Evolutionary conservation across 2,113 vertebrate species (phyloP).

Genomic region (Anguilla japonica): DNA sequence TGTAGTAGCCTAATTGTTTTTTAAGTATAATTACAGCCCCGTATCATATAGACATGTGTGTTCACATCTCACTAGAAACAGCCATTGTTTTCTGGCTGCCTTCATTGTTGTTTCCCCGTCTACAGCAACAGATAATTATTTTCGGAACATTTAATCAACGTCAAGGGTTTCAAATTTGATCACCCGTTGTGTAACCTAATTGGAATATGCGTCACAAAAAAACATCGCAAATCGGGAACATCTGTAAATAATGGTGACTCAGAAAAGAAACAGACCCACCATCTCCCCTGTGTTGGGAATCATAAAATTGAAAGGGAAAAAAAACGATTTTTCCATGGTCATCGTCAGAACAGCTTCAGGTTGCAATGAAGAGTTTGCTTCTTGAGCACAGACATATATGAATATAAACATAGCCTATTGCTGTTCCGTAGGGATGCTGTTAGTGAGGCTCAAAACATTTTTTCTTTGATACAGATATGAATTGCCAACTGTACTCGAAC

Average conservation of each 20-base stretch:
- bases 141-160: not conserved
- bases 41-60: not conserved
- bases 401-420: not conserved
- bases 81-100: not conserved
- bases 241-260: slow-evolving; percentile 7
- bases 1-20: not conserved
- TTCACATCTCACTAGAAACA: not conserved
- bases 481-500: not conserved
- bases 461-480: not conserved
- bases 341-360: not conserved
- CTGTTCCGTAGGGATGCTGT: not conserved
- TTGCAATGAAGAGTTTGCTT: not conserved
- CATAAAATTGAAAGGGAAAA: not conserved
- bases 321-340: not conserved
- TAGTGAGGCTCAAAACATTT: not conserved
- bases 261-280: slow-evolving; percentile 1
- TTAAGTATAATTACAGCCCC: not conserved
- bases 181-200: not conserved
- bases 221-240: not conserved
- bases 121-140: not conserved
- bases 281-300: not conserved
- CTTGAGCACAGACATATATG: not conserved
- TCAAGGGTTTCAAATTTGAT: not conserved
- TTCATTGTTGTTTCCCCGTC: not conserved
- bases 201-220: not conserved